Evolutionary conservation across 2,113 vertebrate species (phyloP).

Genomic region (Xyliphius kryptos): DNA sequence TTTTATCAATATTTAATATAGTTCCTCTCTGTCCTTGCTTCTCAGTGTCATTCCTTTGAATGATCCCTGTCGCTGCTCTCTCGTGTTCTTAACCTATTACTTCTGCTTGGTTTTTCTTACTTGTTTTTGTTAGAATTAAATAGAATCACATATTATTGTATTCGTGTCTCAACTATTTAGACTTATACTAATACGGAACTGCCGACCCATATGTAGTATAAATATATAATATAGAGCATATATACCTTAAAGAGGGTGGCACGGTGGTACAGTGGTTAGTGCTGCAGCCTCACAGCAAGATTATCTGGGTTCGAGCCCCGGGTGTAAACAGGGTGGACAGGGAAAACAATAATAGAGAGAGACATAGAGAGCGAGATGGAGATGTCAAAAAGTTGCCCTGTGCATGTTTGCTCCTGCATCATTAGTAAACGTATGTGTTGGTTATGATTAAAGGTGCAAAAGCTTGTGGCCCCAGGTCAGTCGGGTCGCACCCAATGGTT

Average conservation of each 20-base stretch:
- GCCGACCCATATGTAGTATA: not conserved
- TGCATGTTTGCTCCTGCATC: not conserved
- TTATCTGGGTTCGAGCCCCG: too few relatives aligned
- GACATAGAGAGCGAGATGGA: too few relatives aligned
- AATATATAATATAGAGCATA: not conserved
- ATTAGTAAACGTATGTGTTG: not conserved
- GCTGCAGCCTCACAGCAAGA: too few relatives aligned
- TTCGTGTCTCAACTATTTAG: not conserved
- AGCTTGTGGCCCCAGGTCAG: too few relatives aligned
- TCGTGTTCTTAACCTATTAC: slow-evolving; percentile 5
- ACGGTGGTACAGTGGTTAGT: too few relatives aligned
- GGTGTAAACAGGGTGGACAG: not conserved
- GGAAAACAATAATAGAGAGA: not conserved
- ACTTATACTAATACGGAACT: not conserved
- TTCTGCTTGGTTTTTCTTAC: not conserved
- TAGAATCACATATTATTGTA: not conserved
- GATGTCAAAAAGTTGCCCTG: slow-evolving; percentile 4
- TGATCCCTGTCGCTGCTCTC: not conserved
- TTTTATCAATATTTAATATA: not conserved
- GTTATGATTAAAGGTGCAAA: too few relatives aligned
- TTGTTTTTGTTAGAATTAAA: not conserved
- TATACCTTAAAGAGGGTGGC: not conserved
- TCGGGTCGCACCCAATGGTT: too few relatives aligned
- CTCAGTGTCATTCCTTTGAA: not conserved
- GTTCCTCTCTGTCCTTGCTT: not conserved